Evolutionary conservation across 2,113 vertebrate genomes (phyloP).

Genomic region (Trogon surrucura): DNA sequence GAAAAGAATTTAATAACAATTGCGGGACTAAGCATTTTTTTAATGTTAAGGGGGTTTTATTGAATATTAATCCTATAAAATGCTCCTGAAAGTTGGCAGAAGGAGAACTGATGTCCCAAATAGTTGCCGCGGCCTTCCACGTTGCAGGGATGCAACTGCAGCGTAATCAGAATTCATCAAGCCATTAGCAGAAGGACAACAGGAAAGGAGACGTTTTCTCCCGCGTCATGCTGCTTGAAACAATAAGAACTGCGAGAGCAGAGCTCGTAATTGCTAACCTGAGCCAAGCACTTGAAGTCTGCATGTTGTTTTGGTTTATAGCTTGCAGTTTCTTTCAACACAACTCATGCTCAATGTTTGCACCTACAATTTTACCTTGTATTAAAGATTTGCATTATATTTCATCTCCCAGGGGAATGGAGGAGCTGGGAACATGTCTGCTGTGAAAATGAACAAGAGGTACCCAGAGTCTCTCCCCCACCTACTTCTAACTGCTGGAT

Average conservation of each 20-base stretch:
- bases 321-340: constrained; percentile 19
- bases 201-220: constrained; percentile 63
- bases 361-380: constrained; percentile 20
- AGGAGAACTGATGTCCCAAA: constrained; percentile 56
- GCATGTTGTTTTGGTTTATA: background rate
- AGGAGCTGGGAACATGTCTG: constrained; percentile 15
- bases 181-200: constrained; percentile 57
- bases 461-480: background rate
- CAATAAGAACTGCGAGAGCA: background rate
- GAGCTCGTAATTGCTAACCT: background rate
- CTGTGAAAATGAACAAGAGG: constrained; percentile 40
- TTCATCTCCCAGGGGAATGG: background rate
- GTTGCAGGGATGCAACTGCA: background rate
- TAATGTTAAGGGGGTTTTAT: constrained; percentile 70
- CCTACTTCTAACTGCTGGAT: constrained; percentile 31
- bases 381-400: constrained; percentile 2
- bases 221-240: constrained; percentile 26
- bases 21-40: constrained; percentile 74
- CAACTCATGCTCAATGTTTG: constrained; percentile 3
- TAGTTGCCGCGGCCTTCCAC: constrained; percentile 25
- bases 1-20: constrained; percentile 78
- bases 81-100: constrained; percentile 60
- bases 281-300: background rate
- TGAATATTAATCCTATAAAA: constrained; percentile 73
- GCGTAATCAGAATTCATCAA: constrained; percentile 39